Evolutionary conservation across 2,113 vertebrate genomes (phyloP).

Genomic region (Emydocephalus ijimae): DNA sequence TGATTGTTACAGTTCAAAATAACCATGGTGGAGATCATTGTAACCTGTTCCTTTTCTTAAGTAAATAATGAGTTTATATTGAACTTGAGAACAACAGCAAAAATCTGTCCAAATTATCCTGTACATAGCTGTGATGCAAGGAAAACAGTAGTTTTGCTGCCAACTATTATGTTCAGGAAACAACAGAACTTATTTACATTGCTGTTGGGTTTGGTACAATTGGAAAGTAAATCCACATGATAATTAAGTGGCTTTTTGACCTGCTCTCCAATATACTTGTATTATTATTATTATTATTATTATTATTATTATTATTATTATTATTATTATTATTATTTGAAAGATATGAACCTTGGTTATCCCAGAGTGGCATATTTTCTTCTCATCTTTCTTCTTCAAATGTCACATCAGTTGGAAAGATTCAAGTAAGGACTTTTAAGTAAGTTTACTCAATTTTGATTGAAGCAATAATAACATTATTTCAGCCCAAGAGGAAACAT

Average conservation of each 20-base stretch:
- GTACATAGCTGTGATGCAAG: background rate
- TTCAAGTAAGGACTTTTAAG: background rate
- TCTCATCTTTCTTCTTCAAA: background rate
- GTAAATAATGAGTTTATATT: background rate
- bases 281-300: background rate
- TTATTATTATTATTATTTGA: background rate
- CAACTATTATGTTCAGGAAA: background rate
- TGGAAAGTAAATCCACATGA: background rate
- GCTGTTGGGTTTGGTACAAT: background rate
- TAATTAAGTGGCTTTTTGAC: background rate
- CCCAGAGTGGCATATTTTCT: background rate
- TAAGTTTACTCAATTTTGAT: background rate
- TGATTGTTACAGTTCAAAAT: background rate
- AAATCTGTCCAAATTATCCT: background rate
- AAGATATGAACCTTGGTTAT: background rate
- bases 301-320: background rate
- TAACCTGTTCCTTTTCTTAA: background rate
- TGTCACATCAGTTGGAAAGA: background rate
- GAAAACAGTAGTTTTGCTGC: background rate
- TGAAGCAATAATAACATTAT: background rate
- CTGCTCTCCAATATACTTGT: background rate
- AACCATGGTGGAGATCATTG: background rate
- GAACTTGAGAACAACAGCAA: background rate
- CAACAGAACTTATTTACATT: background rate
- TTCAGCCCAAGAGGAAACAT: background rate